These are phyloP conservation scores for Clavelina lepadiformis DNA, from an alignment of 23 tunicate species.

Conservation along the genomic window DNA sequence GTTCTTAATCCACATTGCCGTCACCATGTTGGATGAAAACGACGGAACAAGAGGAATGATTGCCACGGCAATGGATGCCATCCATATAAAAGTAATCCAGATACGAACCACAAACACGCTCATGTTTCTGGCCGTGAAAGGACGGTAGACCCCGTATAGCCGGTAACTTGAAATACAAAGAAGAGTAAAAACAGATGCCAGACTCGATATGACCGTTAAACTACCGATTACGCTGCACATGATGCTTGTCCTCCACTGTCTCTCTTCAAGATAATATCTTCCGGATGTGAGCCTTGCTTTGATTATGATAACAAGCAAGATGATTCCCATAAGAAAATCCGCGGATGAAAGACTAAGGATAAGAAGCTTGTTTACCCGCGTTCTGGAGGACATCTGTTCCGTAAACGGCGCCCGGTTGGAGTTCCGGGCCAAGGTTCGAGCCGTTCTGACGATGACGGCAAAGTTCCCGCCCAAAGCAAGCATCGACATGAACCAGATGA, in stretches of 20 bases:
- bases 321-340: constrained; percentile 58
- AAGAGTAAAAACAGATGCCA: constrained; percentile 32
- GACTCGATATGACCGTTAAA: constrained; percentile 37
- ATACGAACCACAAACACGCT: neutral
- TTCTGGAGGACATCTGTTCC: neutral
- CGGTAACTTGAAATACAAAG: constrained; percentile 30
- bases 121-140: constrained; percentile 5
- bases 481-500: constrained; percentile 24
- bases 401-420: neutral
- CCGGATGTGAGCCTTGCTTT: constrained; percentile 37
- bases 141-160: constrained; percentile 16
- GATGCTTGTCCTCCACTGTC: constrained; percentile 34
- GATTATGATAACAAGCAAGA: constrained; percentile 18
- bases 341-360: constrained; percentile 33
- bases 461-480: constrained; percentile 16
- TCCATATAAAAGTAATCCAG: constrained; percentile 13
- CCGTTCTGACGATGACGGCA: too few relatives aligned
- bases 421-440: neutral
- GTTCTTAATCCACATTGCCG: constrained; percentile 3
- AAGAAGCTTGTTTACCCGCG: constrained; percentile 13
- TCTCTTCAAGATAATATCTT: constrained; percentile 22
- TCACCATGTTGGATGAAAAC: constrained; percentile 11
- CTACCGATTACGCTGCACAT: constrained; percentile 32
- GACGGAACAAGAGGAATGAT: constrained; percentile 17
- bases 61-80: constrained; percentile 13